Conservation (phyloP, 2,113 vertebrate species). For the Engraulis encrasicolus region DNA sequence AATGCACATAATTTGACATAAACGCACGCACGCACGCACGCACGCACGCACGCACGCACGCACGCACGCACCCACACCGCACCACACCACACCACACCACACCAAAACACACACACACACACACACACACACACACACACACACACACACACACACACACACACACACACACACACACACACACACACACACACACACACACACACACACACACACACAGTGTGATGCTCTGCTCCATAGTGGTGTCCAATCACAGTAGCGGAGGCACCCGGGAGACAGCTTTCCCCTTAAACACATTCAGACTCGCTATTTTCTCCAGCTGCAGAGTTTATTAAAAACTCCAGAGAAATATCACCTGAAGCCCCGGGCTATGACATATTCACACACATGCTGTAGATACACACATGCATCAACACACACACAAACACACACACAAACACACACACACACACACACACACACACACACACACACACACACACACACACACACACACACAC, state of each 20-base stretch:
- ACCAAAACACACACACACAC: neutral
- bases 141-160: neutral
- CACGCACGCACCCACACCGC: too few relatives aligned
- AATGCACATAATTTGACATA: too few relatives aligned
- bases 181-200: neutral
- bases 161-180: neutral
- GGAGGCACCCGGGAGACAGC: neutral
- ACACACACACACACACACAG: neutral
- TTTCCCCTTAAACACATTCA: neutral
- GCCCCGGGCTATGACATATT: neutral
- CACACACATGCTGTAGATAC: neutral
- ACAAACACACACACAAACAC: too few relatives aligned
- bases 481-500: neutral
- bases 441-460: neutral
- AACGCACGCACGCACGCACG: neutral
- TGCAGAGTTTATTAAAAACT: constrained; percentile 14
- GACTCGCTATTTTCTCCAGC: neutral
- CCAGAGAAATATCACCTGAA: constrained; percentile 8
- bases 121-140: neutral
- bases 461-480: neutral
- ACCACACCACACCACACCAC: neutral
- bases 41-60: neutral
- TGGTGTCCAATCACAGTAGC: neutral
- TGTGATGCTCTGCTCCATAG: neutral
- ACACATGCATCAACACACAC: too few relatives aligned